Evolutionary conservation across 1,140 invertebrate genomes (phyloP), one percentile per base, ranked within the genome.

Genomic region (Parasteatoda tepidariorum): DNA sequence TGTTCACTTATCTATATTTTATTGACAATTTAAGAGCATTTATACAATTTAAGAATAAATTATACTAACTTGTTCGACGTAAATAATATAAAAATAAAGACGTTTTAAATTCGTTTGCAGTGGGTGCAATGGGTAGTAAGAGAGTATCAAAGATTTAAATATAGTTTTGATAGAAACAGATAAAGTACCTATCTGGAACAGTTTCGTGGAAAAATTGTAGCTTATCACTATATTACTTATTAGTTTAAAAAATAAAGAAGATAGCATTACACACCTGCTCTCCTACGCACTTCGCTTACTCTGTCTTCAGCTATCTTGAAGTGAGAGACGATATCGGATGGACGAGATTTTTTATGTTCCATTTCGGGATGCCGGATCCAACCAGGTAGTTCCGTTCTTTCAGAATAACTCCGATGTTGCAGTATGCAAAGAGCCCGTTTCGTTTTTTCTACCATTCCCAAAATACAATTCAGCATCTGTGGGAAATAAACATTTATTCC

Each of bases 381-480:
- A 3, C 88, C 84, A 54, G 86, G 24, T 4, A 75, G 57, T 54
- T 87, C 86, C 7, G 85, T 79, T 57, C 83, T 64, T 48, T 86
- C 86, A 13, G 70, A 59, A 41, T 81, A 62, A 84, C 88, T 95
- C 73, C 95, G 91, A 86, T 96, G 95, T 88, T 98, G 96, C 13
- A 98, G 89, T 68, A 97, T 97, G 2, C 94, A 93, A 22, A 98
- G 90, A 0, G 97, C 96, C 64, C 95, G 90, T 87, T 97, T 97
- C 2, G 97, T 98, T 89, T 98, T 98, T 88, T 98, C 96, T 54
- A 98, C 97, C 96, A 98, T 98, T 38, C 95, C 95, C 84, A 97
- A 91, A 83, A 98, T 98, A 89, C 96, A 98, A 88, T 97, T 97
- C 2, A 98, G 91, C 96, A 98, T 98, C 92, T 92, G 88, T 5